Evolutionary conservation across 2,113 vertebrate species (phyloP), one percentile per base, ranked within the genome.

Genomic region (Miniopterus natalensis): DNA sequence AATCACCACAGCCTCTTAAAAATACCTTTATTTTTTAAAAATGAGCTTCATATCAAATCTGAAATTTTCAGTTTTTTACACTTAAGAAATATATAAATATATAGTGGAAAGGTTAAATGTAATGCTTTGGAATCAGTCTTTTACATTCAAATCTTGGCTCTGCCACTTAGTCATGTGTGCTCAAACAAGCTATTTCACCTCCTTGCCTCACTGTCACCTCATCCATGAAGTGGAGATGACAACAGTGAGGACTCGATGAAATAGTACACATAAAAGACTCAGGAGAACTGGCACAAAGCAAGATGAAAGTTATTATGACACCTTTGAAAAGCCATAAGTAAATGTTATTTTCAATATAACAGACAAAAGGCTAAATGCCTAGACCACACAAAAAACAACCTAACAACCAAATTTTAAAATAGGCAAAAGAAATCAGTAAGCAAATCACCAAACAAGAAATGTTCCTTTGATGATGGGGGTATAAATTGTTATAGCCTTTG

Each of bases 1-100:
- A 88, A 86, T 93, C 49, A 93, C 61, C 25, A 75, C 1, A 89
- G 79, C 8, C 42, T 92, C 55, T 84, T 59, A 92, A 86, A 85
- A 65, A 63, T 42, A 93, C 31, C 27, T 57, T 78, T 45, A 53
- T 2, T 61, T 78, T 68, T 40, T 23, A 59, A 74, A 93, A 84
- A 81, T 36, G 18, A 59, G 15, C 15, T 86, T 63, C 36, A 31
- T 10, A 87, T 53, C 25, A 70, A 90, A 68, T 84, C 84, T 83
- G 29, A 66, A 88, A 77, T 70, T 90, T 70, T 85, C 53, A 7
- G 23, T 17, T 42, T 85, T 85, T 90, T 45, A 85, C 25, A 84
- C 42, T 89, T 66, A 42, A 75, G 75, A 66, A 68, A 81, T 11
- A n/a, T 70, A 0, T 49, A 78, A n/a, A 45, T 36, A 91, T 53